Evolutionary conservation across 2,888 invertebrate species (phyloP).

Genomic region (Steinernema carpocapsae): DNA sequence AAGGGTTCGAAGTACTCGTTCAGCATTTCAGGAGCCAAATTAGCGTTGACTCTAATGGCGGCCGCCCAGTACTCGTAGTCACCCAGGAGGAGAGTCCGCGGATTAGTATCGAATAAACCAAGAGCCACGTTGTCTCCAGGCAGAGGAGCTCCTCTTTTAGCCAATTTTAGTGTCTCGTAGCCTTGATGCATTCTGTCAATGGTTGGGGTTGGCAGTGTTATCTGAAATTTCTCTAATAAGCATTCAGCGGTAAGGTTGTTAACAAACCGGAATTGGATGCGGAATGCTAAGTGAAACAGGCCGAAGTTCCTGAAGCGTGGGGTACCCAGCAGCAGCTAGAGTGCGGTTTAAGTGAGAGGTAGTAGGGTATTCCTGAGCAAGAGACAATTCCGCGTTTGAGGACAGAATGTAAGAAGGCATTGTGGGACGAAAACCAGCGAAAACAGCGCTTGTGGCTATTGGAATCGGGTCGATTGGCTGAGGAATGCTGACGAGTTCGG

Average conservation of each 20-base stretch:
- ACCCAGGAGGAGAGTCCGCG: neutral
- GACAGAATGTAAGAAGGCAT: neutral
- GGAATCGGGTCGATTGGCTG: neutral
- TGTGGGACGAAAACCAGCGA: neutral
- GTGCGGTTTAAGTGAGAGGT: neutral
- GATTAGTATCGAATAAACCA: neutral
- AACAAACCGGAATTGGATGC: neutral
- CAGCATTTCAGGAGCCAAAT: neutral
- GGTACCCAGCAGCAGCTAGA: neutral
- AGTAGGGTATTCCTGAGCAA: conserved; percentile 14
- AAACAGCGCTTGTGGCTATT: neutral
- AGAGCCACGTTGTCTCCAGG: neutral
- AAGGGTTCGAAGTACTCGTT: conserved; percentile 8
- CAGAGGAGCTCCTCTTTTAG: neutral
- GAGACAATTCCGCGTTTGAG: neutral
- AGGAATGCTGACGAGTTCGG: neutral
- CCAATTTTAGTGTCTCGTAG: neutral
- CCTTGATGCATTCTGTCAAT: conserved; percentile 1
- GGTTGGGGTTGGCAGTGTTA: neutral
- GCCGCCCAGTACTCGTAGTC: conserved; percentile 6
- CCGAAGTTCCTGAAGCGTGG: conserved; percentile 18
- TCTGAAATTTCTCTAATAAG: neutral
- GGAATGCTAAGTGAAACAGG: conserved; percentile 1
- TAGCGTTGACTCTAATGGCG: neutral
- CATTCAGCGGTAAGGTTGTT: neutral